Evolutionary conservation across 2,113 vertebrate species (phyloP).

Genomic region (Chaetura pelagica): DNA sequence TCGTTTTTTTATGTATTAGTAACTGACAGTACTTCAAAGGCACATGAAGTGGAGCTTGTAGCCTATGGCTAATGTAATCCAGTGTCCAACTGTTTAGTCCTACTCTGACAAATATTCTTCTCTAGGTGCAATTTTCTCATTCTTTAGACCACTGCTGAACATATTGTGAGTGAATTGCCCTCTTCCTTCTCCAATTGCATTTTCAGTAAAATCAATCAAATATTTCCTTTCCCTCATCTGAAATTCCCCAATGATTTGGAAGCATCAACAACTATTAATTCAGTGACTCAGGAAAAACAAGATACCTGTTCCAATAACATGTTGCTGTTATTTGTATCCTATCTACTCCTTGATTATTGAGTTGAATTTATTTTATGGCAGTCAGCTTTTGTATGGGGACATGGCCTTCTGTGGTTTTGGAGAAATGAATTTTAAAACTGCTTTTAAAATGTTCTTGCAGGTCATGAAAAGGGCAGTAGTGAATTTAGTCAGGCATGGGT

Average conservation of each 20-base stretch:
- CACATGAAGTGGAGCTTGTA: background rate
- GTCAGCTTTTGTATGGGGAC: background rate
- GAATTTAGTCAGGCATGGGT: background rate
- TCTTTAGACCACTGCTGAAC: background rate
- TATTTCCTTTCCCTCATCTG: background rate
- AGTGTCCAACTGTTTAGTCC: background rate
- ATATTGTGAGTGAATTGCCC: background rate
- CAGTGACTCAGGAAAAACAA: background rate
- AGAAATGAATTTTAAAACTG: background rate
- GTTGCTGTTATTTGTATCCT: background rate
- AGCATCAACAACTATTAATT: background rate
- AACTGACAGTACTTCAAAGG: background rate
- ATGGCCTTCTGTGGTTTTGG: background rate
- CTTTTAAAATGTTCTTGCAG: background rate
- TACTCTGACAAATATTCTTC: background rate
- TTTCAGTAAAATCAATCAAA: background rate
- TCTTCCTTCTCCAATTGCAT: background rate
- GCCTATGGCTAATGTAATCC: background rate
- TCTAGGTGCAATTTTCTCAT: background rate
- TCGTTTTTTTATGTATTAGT: background rate
- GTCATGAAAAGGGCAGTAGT: background rate
- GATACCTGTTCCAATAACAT: accelerated
- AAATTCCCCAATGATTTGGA: background rate
- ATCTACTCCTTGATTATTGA: background rate
- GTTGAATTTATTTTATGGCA: background rate